phyloP scores from a whole-genome alignment of 2,797 vertebrate species.

The Mormyrus proboscirostris region DNA sequence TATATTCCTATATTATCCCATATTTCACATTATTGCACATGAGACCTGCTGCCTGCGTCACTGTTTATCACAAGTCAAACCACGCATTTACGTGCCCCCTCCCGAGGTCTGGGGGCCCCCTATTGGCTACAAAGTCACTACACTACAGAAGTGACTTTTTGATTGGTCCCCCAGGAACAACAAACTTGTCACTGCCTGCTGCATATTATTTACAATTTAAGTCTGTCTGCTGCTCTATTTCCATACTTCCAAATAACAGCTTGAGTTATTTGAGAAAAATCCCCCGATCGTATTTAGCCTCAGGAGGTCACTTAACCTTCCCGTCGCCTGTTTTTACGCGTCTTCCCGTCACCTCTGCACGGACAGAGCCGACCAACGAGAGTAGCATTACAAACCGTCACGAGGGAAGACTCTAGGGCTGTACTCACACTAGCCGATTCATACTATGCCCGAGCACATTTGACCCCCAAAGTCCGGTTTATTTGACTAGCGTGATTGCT shows the following conservation, averaged over 20 bases:
- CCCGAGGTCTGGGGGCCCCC: not conserved
- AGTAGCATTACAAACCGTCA: not conserved
- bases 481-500: not conserved
- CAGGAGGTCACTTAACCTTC: not conserved
- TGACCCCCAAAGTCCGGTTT: not conserved
- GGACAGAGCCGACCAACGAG: not conserved
- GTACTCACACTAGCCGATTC: not conserved
- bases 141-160: not conserved
- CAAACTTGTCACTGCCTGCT: not conserved
- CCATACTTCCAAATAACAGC: not conserved
- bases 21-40: not conserved
- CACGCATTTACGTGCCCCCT: not conserved
- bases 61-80: not conserved
- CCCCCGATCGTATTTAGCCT: not conserved
- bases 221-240: not conserved
- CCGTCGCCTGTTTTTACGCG: not conserved
- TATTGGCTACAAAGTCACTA: not conserved
- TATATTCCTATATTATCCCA: not conserved
- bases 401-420: not conserved
- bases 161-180: not conserved
- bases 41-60: not conserved
- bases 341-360: not conserved
- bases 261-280: not conserved
- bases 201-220: not conserved
- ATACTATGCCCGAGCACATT: not conserved